phyloP scores from a whole-genome alignment of 30 jellyfish, hydroid and myxozoan species.

The Hydractinia symbiolongicarpus region DNA sequence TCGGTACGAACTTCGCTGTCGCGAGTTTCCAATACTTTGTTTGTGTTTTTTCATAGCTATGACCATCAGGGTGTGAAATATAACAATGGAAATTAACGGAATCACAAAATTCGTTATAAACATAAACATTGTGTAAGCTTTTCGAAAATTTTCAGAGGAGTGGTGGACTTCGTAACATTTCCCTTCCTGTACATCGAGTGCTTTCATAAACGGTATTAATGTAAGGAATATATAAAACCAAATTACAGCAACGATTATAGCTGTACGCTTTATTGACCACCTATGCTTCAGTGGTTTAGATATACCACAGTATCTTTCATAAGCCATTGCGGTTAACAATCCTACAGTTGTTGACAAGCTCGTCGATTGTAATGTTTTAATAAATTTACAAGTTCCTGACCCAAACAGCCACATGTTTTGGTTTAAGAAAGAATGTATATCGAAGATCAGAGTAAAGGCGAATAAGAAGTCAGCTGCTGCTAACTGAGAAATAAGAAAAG shows the following conservation, averaged over 20 bases:
- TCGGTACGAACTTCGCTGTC: constrained; percentile 5
- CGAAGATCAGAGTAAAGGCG: constrained; percentile 31
- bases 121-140: constrained; percentile 25
- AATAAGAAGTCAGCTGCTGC: constrained; percentile 31
- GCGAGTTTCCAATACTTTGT: neutral
- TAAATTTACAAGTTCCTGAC: constrained; percentile 11
- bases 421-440: constrained; percentile 2
- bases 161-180: constrained; percentile 20
- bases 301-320: constrained; percentile 30
- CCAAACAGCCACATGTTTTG: constrained; percentile 17
- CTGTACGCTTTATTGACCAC: constrained; percentile 30
- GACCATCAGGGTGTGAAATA: constrained; percentile 27
- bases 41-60: neutral
- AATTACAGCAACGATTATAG: neutral
- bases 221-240: constrained; percentile 26
- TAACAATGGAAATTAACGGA: constrained; percentile 10
- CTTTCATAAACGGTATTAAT: constrained; percentile 11
- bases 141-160: constrained; percentile 22
- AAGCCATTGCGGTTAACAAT: constrained; percentile 24
- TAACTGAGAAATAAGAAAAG: constrained; percentile 28
- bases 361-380: constrained; percentile 20
- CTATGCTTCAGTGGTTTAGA: constrained; percentile 19
- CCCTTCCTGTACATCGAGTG: constrained; percentile 10
- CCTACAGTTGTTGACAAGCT: constrained; percentile 26
- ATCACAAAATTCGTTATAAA: constrained; percentile 13